phyloP scores from a whole-genome alignment of 2,113 vertebrate genomes.

The Heterotilapia buettikoferi region DNA sequence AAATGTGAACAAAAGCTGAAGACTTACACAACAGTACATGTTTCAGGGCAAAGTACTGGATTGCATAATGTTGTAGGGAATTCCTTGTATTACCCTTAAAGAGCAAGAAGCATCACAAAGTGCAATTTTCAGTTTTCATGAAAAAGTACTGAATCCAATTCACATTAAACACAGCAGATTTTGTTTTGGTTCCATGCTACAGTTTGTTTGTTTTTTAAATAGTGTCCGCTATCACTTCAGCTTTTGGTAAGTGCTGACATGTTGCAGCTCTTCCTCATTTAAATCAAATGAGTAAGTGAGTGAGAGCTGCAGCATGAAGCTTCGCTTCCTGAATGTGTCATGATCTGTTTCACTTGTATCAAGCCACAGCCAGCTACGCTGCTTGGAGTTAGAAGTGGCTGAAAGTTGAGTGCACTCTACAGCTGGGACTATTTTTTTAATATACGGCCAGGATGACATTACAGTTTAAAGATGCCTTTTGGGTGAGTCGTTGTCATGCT shows the following conservation, averaged over 20 bases:
- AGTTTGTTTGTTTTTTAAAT: not conserved
- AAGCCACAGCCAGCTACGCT: not conserved
- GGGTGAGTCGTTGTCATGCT: slow-evolving; percentile 65
- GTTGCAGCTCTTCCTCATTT: slow-evolving; percentile 69
- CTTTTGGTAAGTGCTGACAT: slow-evolving; percentile 12
- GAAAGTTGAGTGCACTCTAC: not conserved
- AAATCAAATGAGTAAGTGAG: slow-evolving; percentile 41
- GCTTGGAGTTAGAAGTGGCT: not conserved
- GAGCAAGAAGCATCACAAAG: not conserved
- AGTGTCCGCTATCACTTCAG: not conserved
- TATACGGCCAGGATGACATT: slow-evolving; percentile 69
- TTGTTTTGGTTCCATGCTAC: not conserved
- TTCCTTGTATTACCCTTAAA: not conserved
- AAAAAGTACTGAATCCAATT: not conserved
- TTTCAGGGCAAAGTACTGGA: not conserved
- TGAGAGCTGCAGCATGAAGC: not conserved
- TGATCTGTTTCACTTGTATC: slow-evolving; percentile 21
- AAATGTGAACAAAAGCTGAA: not conserved
- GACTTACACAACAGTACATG: not conserved
- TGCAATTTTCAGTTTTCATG: not conserved
- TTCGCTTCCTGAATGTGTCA: slow-evolving; percentile 54
- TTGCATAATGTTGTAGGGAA: not conserved
- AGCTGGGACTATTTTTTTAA: not conserved
- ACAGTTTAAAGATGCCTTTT: slow-evolving; percentile 88
- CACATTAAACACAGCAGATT: not conserved